Base-by-base conservation (phyloP, 1,140 invertebrate genomes). In the Dysdera silvatica region DNA sequence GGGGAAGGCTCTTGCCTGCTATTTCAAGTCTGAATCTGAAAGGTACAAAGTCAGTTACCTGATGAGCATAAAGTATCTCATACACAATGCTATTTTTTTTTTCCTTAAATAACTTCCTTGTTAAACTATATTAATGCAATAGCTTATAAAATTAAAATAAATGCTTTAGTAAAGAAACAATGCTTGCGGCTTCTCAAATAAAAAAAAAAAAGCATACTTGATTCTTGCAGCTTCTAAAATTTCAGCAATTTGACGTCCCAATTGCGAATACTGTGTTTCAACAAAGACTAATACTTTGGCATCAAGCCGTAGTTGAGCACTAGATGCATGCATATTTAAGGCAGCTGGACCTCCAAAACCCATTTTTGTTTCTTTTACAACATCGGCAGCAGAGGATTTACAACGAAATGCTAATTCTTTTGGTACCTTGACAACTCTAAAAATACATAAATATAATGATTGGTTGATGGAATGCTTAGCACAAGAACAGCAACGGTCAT, bases 281-380 rank as follows among this genome's bases (percentile, higher is more conserved):
- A 93, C 90, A 74, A 96, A 91, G 59, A 97, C 87, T 64, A 97
- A 80, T 63, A 95, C 90, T 77, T 93, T 93, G 29, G 89, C 86
- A 77, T 95, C 91, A 73, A 92, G 89, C 55, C 88, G 82, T 31
- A 91, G 75, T 28, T 87, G 80, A 54, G 87, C 87, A 70, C 88
- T 87, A 24, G 87, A 87, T 41, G 86, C 83, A 77, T 95, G 91
- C 76, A 74, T 69, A 47, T 72, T 72, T n/a, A n/a, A n/a, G 26
- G 61, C 49, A 4, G 61, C 51, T 10, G 43, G 41, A 37, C 41
- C 55, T 24, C 49, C 59, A 43, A 43, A 53, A 20, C 60, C 60
- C 18, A 48, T 47, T 40, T 40, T 62, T 20, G 52, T 40, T n/a
- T 24, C 49, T 31, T 62, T 53, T 37, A 56, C 14, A 31, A 32